Evolutionary conservation across 1,140 invertebrate species (phyloP), one percentile per base, ranked within the genome.

Genomic region (Zophobas morio): DNA sequence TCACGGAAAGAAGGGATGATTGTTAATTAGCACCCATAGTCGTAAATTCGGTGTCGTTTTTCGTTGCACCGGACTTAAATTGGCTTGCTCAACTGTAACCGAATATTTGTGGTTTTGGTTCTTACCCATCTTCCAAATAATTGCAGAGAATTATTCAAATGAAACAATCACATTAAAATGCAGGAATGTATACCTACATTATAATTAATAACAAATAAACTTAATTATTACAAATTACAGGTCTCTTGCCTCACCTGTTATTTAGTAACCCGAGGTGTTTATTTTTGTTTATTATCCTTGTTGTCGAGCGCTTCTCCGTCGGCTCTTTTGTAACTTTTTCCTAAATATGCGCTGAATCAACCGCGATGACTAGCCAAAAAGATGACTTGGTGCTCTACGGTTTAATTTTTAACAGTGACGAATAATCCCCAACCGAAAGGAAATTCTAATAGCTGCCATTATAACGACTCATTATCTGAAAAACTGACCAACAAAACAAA

Each of bases 221-320:
- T 66, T 66, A 66, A 66, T 46, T 66, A 66, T 66, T 63, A 63
- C 57, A 63, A 63, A 63, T 63, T 63, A 63, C 57, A 66, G n/a
- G 36, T 66, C n/a, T 40, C n/a, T 66, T 40, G 8, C 4, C n/a
- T 6, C 49, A 20, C 49, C 49, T 51, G 49, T 51, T 51, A 51
- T 51, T 51, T 51, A 6, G 49, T 42, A 40, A 66, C 60, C 60
- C 32, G 37, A 66, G 60, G 60, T 66, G 60, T 66, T 66, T 40
- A 66, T 66, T 66, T 66, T 66, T 66, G 39, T 66, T 66, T 66
- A 42, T 42, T 60, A 36, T 40, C 4, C 49, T 20, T 51, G 49
- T 51, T 20, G 49, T 51, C 20, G 49, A 51, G 49, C 20, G 20
- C 20, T 42, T 66, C 35, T 63, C 57, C 35, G 2, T 40, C 37